Evolutionary conservation across 2,888 invertebrate genomes (phyloP).

Genomic region (Itoplectis maculator): DNA sequence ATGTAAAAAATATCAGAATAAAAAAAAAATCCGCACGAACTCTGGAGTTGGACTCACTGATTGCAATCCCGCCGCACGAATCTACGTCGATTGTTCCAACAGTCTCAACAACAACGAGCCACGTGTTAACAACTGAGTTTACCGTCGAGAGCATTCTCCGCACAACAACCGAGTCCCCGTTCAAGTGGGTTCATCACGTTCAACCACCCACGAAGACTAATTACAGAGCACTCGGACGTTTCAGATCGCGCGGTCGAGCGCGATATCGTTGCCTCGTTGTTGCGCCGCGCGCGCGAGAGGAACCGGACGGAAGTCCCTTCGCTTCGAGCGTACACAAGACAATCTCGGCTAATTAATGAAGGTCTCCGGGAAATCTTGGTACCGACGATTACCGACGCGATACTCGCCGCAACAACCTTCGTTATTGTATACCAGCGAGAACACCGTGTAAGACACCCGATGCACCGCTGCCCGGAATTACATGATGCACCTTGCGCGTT

Average conservation of each 20-base stretch:
- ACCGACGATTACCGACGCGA: constrained; percentile 59
- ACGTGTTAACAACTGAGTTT: constrained; percentile 21
- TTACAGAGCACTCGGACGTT: constrained; percentile 41
- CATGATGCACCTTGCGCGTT: constrained; percentile 1
- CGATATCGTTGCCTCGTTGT: constrained; percentile 45
- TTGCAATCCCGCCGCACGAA: neutral
- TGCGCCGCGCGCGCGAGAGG: constrained; percentile 38
- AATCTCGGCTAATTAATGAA: constrained; percentile 68
- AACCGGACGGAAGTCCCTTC: constrained; percentile 66
- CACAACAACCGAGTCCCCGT: constrained; percentile 11
- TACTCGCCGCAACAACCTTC: constrained; percentile 50
- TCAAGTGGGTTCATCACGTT: constrained; percentile 50
- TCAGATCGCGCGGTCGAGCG: constrained; percentile 33
- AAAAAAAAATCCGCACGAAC: too few species aligned
- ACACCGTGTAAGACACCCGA: constrained; percentile 27
- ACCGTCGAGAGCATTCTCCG: constrained; percentile 15
- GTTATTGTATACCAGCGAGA: constrained; percentile 32
- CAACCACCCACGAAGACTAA: constrained; percentile 59
- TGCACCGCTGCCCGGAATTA: constrained; percentile 16
- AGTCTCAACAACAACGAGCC: neutral
- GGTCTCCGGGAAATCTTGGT: constrained; percentile 59
- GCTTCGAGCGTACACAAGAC: constrained; percentile 55
- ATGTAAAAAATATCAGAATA: neutral
- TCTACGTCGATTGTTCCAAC: neutral
- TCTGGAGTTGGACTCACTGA: too few species aligned